Percentiles rank a stretch among this genome's conserved stretches.
Evolutionary conservation across 2,797 vertebrate genomes (phyloP).

Genomic region (Falco cherrug): DNA sequence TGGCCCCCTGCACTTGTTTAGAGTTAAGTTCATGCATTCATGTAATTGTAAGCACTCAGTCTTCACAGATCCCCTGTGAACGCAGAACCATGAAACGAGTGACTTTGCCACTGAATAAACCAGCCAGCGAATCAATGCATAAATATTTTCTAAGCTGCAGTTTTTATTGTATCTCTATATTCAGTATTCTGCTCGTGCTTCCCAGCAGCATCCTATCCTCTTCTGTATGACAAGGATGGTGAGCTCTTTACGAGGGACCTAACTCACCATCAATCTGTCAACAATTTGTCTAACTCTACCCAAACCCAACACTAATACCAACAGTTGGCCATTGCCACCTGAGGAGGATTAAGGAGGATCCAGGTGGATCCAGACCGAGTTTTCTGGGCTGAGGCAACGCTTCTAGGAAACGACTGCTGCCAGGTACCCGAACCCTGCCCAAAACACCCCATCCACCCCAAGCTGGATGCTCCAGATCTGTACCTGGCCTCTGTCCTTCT

Average conservation of each 20-base stretch:
- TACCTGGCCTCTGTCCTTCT: fast-evolving
- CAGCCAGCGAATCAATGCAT: fast-evolving
- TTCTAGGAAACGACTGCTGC: neutral
- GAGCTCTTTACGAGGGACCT: neutral
- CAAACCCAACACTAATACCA: neutral
- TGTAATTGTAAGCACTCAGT: fast-evolving
- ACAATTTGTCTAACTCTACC: neutral
- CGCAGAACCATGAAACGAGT: neutral
- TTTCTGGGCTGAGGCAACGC: neutral
- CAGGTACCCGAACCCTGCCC: neutral
- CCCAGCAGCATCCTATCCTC: neutral
- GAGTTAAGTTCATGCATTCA: fast-evolving
- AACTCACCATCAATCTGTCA: neutral
- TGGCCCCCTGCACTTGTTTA: neutral
- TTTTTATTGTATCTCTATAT: neutral
- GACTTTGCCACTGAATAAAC: neutral
- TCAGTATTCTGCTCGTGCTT: neutral
- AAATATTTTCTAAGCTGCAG: neutral
- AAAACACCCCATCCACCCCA: neutral
- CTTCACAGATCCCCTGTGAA: neutral
- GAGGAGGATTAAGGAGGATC: neutral
- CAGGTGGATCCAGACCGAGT: neutral
- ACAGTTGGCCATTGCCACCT: neutral
- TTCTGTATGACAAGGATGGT: neutral
- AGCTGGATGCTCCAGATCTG: neutral